phyloP scores from a whole-genome alignment of 1,140 invertebrate species.

The Dendroctonus ponderosae region DNA sequence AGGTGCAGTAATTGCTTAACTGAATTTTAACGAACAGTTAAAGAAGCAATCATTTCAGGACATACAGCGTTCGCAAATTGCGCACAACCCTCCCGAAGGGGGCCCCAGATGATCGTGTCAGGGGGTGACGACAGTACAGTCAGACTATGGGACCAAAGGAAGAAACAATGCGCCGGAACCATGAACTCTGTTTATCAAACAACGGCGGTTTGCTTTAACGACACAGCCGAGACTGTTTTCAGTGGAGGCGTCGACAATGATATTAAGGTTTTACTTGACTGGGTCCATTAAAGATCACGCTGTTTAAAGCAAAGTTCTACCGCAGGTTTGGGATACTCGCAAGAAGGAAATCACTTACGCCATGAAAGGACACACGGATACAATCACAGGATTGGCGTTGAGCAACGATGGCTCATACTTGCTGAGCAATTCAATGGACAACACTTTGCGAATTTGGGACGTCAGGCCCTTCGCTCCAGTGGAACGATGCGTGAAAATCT shows the following conservation, averaged over 20 bases:
- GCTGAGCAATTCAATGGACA: conserved; percentile 97
- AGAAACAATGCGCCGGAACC: conserved; percentile 72
- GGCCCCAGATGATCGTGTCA: conserved; percentile 85
- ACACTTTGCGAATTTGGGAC: conserved; percentile 82
- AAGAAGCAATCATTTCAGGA: conserved; percentile 45
- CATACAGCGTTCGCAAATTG: conserved; percentile 89
- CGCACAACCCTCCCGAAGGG: conserved; percentile 77
- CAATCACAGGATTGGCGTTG: conserved; percentile 88
- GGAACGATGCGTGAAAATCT: conserved; percentile 91
- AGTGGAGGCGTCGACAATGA: conserved; percentile 97
- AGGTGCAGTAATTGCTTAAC: conserved; percentile 49
- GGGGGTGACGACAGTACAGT: conserved; percentile 95
- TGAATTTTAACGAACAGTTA: background rate
- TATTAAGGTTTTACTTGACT: conserved; percentile 69
- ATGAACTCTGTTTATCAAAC: conserved; percentile 85
- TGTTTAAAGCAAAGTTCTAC: background rate
- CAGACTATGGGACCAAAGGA: conserved; percentile 86
- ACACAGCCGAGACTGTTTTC: conserved; percentile 88
- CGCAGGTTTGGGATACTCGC: conserved; percentile 85
- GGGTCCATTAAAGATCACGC: background rate
- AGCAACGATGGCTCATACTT: conserved; percentile 95
- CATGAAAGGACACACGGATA: conserved; percentile 87
- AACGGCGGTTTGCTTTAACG: conserved; percentile 91
- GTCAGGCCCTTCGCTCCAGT: conserved; percentile 78
- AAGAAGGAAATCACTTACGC: conserved; percentile 86